These are phyloP conservation scores for Nymphalis urticae DNA, from an alignment of 2,888 invertebrate genomes.

Conservation along the genomic window DNA sequence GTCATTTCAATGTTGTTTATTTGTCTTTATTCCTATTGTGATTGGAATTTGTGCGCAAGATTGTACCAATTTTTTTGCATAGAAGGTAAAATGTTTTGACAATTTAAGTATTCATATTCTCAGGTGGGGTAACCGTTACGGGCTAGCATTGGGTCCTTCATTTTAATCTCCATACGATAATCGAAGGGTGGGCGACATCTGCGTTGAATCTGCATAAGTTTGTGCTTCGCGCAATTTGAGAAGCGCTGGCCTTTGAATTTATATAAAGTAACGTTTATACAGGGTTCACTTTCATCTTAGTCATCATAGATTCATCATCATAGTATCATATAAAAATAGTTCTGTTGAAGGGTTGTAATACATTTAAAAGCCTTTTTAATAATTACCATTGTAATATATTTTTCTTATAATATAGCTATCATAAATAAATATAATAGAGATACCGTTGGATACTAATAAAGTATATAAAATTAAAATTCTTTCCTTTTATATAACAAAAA, in stretches of 20 bases:
- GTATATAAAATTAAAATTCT: conserved; percentile 19
- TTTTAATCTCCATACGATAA: conserved; percentile 78
- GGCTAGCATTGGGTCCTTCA: conserved; percentile 54
- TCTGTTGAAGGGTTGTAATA: conserved; percentile 12
- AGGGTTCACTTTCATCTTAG: conserved; percentile 39
- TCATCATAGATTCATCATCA: too few species aligned
- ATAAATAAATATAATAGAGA: too few species aligned
- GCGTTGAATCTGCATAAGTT: conserved; percentile 74
- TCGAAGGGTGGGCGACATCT: conserved; percentile 71
- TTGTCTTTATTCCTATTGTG: too few species aligned
- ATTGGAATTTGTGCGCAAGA: background rate
- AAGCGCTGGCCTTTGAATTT: conserved; percentile 67
- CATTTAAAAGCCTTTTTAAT: too few species aligned
- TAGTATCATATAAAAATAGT: too few species aligned
- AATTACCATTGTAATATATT: too few species aligned
- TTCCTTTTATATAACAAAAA: background rate
- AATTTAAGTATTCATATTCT: conserved; percentile 3
- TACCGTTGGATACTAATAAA: too few species aligned
- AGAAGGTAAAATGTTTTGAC: background rate
- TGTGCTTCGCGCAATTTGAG: conserved; percentile 71
- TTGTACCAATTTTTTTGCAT: background rate
- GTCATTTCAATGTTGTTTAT: too few species aligned
- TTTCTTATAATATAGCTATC: too few species aligned
- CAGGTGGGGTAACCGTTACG: conserved; percentile 54
- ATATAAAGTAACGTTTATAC: conserved; percentile 49